Base-by-base conservation (phyloP, 1,140 invertebrate species). In the Drosophila ironensis region DNA sequence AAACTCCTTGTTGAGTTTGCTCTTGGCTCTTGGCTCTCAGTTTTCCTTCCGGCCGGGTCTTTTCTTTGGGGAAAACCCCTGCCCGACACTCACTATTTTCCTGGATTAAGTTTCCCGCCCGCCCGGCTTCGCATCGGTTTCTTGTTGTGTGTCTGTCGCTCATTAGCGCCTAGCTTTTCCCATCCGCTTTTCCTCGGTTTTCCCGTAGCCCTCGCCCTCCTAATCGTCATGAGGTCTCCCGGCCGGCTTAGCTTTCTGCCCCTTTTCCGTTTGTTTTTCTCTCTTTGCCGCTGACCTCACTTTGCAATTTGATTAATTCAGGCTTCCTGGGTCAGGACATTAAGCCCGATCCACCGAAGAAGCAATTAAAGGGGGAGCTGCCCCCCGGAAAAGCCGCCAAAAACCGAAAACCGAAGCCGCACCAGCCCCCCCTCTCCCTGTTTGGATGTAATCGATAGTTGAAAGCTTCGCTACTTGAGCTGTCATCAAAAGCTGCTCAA, bases 401-500 rank as follows among this genome's bases (percentile, higher is more conserved):
- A 22, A 22, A 22, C 2, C 20, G 12, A 6, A 14, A 14, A 16
- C 16, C 14, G 16, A 37, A 7, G 7, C 12, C 33, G 7, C 14
- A 17, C 33, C 8, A 5, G 5, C 5, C 14, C 16, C 19, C 16
- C 16, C 1, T 16, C 5, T 17, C 16, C 5, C 12, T 16, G 14
- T 28, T 20, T 16, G 35, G 24, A 40, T 38, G 47, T 72, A 72
- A 72, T 72, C 68, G 69, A 72, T 72, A 72, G 48, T 45, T 71
- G 25, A 72, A 61, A 57, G 68, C 56, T 56, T 56, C 51, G 46
- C 57, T 56, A 78, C 74, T 84, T 72, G 74, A 86, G 74, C 80
- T 86, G 80, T 86, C 80, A 86, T 86, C 80, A 80, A 86, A 86
- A 86, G 80, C 81, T 86, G 80, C 81, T 86, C 80, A 86, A 86